Evolutionary conservation across 2,113 vertebrate species (phyloP), one percentile per base, ranked within the genome.

Genomic region (Notothenia rossii): DNA sequence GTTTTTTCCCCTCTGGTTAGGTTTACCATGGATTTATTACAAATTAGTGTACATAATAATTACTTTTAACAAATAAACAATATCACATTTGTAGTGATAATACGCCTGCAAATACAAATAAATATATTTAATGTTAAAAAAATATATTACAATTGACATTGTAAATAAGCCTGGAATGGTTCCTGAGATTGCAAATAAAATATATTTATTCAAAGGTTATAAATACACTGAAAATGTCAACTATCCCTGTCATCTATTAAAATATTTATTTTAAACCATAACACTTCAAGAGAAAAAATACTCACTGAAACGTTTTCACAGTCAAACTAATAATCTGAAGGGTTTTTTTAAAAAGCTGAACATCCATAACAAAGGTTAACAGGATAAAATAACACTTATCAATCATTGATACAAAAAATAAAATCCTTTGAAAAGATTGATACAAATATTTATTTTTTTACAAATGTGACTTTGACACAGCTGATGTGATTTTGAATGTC

Each of bases 361-460:
- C 29, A 29, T 29, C 29, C 29, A 29, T 40, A 7, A 40, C 7
- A 40, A 40, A 40, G 36, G 36, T 40, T 40, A 40, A 10, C 7
- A 49, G 8, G 2, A 48, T 36, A 14, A 59, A 5, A 14, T 18
- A 7, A 10, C n/a, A 45, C 18, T 40, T 40, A 29, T 70, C 8
- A 62, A 43, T 15, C 0, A 7, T 17, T 3, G 53, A 13, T 10
- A 43, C 22, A 5, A 51, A 48, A 25, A 72, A 59, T 67, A 46
- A 55, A 72, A 71, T 56, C 15, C 73, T 2, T 77, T 79, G 29
- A 74, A 91, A 86, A 88, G 68, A 59, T 84, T 75, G 61, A 65
- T 94, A 92, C 92, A 94, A 94, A 93, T 92, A 82, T 91, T 93
- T 93, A 88, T 90, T 93, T 82, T 82, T 80, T 60, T 89, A 91